phyloP scores from a whole-genome alignment of 2,797 vertebrate species.

The Nyctibius grandis region DNA sequence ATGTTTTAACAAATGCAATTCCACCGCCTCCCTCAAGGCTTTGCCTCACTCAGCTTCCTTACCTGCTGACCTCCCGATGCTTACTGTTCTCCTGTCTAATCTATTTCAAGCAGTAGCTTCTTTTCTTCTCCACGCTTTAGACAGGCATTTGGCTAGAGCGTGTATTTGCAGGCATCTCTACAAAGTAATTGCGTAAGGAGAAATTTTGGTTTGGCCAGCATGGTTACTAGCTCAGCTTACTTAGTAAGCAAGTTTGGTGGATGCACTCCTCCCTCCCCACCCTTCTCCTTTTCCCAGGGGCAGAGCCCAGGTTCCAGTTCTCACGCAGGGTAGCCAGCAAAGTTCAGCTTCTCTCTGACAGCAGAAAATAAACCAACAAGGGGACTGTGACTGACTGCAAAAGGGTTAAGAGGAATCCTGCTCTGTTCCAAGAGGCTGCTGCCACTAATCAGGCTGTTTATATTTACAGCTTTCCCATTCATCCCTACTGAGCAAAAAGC shows the following conservation, averaged over 20 bases:
- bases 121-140: neutral
- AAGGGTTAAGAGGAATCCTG: neutral
- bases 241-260: neutral
- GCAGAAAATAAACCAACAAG: neutral
- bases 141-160: neutral
- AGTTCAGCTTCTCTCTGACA: neutral
- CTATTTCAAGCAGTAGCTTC: neutral
- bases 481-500: neutral
- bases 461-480: constrained; percentile 21
- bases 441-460: neutral
- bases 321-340: neutral
- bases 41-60: neutral
- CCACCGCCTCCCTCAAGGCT: neutral
- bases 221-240: neutral
- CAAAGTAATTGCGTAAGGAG: neutral
- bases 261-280: neutral
- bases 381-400: neutral
- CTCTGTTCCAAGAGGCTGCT: constrained; percentile 25
- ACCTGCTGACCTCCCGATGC: neutral
- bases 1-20: neutral
- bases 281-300: neutral
- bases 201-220: neutral
- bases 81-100: neutral
- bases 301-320: neutral
- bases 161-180: neutral